Percentiles rank a stretch among this genome's conserved stretches.
Conservation (phyloP, 2,113 vertebrate genomes). For the Orcinus orca region DNA sequence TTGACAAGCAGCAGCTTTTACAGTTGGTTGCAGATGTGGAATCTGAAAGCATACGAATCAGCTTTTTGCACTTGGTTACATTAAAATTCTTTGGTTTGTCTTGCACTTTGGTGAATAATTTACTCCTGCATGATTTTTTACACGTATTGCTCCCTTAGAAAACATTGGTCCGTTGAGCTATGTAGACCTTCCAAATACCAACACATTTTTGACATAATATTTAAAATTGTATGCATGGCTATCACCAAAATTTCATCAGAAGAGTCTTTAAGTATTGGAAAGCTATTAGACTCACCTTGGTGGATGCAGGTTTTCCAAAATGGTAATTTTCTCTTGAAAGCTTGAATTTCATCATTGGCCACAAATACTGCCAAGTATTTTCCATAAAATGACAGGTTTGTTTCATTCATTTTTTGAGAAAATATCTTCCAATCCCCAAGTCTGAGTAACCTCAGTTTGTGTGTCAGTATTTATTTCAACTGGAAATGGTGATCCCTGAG, state of each 20-base stretch:
- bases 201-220: not conserved
- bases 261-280: not conserved
- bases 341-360: not conserved
- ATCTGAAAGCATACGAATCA: not conserved
- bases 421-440: not conserved
- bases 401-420: slow-evolving; percentile 41
- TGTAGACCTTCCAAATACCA: not conserved
- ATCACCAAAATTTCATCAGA: not conserved
- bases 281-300: not conserved
- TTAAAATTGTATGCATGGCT: not conserved
- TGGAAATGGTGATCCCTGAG: not conserved
- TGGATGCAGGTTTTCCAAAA: not conserved
- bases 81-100: not conserved
- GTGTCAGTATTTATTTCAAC: not conserved
- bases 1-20: slow-evolving; percentile 14
- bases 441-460: not conserved
- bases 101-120: not conserved
- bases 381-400: not conserved
- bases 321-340: slow-evolving; percentile 29
- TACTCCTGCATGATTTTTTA: not conserved
- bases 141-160: not conserved
- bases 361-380: not conserved
- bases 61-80: not conserved
- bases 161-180: not conserved
- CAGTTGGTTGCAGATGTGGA: not conserved